phyloP scores from a whole-genome alignment of 2,113 vertebrate genomes.

The Hucho hucho region DNA sequence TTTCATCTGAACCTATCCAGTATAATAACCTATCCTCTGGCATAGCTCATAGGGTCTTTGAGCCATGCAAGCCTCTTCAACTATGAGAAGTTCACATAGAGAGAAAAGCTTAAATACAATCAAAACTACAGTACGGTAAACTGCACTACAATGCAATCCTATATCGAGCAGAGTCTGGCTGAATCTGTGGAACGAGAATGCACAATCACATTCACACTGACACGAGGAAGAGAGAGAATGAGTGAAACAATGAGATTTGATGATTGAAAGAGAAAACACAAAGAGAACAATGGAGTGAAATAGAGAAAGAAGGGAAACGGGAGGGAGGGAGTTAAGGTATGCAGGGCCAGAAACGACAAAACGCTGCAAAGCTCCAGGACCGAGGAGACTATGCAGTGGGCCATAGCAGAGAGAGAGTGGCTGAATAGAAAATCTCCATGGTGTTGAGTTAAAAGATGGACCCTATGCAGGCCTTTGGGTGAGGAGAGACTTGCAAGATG shows the following conservation, averaged over 20 bases:
- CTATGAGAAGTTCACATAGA: not conserved
- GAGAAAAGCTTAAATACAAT: not conserved
- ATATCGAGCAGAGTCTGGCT: not conserved
- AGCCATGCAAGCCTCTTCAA: too few relatives aligned
- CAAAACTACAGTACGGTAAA: not conserved
- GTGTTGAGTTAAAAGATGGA: not conserved
- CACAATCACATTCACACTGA: not conserved
- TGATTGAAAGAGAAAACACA: not conserved
- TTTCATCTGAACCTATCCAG: too few relatives aligned
- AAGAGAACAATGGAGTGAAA: not conserved
- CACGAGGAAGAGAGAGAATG: not conserved
- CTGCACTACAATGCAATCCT: not conserved
- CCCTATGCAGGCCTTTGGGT: not conserved
- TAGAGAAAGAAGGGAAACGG: not conserved
- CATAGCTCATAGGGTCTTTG: too few relatives aligned
- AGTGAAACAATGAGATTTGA: conserved; percentile 1
- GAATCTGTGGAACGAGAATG: not conserved
- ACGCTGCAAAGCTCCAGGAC: too few relatives aligned
- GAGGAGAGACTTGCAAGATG: not conserved
- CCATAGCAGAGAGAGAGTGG: not conserved
- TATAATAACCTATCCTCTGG: too few relatives aligned
- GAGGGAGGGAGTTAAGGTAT: not conserved
- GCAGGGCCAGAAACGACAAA: too few relatives aligned
- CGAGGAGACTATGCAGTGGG: too few relatives aligned
- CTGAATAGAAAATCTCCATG: not conserved